Percentiles rank a stretch among this genome's conserved stretches.
phyloP scores from a whole-genome alignment of 1,140 invertebrate genomes.

The Condylostylus longicornis region DNA sequence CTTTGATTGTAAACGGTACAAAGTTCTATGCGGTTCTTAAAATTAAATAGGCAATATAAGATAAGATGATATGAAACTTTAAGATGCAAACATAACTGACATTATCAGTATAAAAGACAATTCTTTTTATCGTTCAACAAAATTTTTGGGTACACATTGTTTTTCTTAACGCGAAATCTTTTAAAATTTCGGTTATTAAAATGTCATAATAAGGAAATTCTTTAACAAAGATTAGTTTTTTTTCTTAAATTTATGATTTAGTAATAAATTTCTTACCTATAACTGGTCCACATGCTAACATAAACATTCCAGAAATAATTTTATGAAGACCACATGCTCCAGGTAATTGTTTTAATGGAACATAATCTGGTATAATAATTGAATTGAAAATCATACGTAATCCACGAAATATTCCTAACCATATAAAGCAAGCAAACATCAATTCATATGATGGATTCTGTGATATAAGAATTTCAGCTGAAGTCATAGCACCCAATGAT shows the following conservation, averaged over 20 bases:
- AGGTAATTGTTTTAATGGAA: constrained; percentile 43
- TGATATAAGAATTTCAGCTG: constrained; percentile 41
- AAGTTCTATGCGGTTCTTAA: no score
- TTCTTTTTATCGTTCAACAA: no score
- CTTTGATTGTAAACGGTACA: no score
- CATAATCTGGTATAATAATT: constrained; percentile 45
- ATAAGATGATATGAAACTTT: no score
- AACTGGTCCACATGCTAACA: constrained; percentile 39
- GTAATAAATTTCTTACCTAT: constrained; percentile 34
- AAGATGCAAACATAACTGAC: no score
- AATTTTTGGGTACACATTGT: no score
- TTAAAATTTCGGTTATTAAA: neutral
- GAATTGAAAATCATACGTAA: constrained; percentile 50
- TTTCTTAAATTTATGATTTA: no score
- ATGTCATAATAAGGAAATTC: constrained; percentile 6
- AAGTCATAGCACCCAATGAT: constrained; percentile 45
- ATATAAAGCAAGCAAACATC: constrained; percentile 36
- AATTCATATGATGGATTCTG: constrained; percentile 32
- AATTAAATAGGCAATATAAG: no score
- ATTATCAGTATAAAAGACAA: no score
- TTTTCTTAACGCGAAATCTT: no score
- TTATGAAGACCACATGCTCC: constrained; percentile 46
- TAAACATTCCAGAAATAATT: constrained; percentile 41
- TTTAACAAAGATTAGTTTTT: constrained; percentile 8
- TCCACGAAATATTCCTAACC: constrained; percentile 47